Conservation (phyloP, 1,140 invertebrate genomes). For the Lamellibrachia luymesi region DNA sequence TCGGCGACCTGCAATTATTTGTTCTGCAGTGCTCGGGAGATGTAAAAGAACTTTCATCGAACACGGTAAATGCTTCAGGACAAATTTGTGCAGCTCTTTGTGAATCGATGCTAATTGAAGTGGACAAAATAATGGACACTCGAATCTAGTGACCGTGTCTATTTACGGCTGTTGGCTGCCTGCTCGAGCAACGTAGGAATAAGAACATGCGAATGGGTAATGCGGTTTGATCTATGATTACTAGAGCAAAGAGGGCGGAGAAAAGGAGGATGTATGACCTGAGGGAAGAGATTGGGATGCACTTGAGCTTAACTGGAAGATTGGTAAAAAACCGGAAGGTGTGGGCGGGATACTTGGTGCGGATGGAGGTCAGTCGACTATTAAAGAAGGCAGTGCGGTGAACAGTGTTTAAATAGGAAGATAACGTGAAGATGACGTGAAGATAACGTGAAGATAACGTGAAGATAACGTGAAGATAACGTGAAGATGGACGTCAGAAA, state of each 20-base stretch:
- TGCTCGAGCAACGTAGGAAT: background rate
- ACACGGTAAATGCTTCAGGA: background rate
- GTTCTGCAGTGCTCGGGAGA: background rate
- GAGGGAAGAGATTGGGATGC: background rate
- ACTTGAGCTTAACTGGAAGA: background rate
- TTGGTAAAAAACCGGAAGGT: background rate
- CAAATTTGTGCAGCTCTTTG: background rate
- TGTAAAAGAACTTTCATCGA: too few species aligned
- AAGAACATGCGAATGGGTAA: background rate
- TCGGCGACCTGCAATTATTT: background rate
- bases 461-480: background rate
- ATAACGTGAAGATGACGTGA: background rate
- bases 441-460: background rate
- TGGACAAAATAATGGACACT: conserved; percentile 1
- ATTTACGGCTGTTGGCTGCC: background rate
- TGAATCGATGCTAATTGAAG: background rate
- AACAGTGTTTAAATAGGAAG: background rate
- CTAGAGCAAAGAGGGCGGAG: background rate
- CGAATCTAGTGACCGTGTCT: background rate
- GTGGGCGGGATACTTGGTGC: background rate
- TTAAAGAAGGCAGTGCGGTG: background rate
- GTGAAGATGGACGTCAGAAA: background rate
- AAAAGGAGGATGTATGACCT: background rate
- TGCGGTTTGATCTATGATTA: background rate
- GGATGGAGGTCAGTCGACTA: background rate